Base-by-base conservation (phyloP, 1,140 invertebrate species). In the Apolygus lucorum region DNA sequence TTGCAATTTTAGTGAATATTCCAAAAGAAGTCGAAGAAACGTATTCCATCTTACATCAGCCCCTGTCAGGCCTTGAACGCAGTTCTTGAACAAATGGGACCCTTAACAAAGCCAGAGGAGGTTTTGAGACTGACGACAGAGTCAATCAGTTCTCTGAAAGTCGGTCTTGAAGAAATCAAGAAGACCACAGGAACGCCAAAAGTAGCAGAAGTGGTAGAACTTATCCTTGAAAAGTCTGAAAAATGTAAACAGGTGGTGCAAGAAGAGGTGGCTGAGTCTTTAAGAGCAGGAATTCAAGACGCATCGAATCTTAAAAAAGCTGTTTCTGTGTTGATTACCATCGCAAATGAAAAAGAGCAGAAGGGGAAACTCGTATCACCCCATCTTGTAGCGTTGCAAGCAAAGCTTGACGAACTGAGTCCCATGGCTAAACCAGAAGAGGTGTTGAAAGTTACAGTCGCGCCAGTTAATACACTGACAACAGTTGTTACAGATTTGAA, bases 101-200 rank as follows among this genome's bases (percentile, higher is more conserved):
- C 34, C 17, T 17, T 42, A 42, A 17, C 34, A 8, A 42, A 42
- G 34, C 34, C 34, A 42, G 34, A 42, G 17, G 34, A 42, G 34
- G 17, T 42, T 17, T 42, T 42, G 34, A 42, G 4, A 42, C 4
- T 8, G 4, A 42, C 34, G 4, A 17, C 34, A 8, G 34, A 42
- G 34, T 17, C 34, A 42, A 42, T 42, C 34, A 42, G 17, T 8
- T 17, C 4, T 42, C 68, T 26, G 28, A 71, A 67, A 67, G 24
- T 68, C 24, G 73, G 52, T 42, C 28, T 42, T 67, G 67, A 68
- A 69, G 71, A 75, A 68, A 69, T 73, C 63, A 70, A 70, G 24
- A 68, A 73, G 65, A 62, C 25, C 21, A 63, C 22, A 29, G 49
- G 28, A 42, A 34, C 21, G 27, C n/a, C 1, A 22, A 65, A 63